Conservation (phyloP, 2,797 vertebrate species). For the Somateria mollissima region DNA sequence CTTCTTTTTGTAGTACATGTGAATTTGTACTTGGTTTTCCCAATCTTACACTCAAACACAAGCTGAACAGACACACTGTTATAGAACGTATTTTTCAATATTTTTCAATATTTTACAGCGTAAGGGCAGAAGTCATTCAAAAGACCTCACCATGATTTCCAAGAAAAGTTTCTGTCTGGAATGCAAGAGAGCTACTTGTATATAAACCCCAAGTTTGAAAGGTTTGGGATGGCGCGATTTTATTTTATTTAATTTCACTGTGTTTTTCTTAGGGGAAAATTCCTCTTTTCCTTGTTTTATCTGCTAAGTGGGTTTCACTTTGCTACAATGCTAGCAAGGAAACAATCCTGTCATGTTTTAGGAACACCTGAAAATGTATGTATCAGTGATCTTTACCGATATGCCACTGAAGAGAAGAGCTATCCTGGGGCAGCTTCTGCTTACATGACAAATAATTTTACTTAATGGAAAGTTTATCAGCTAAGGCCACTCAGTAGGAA, state of each 20-base stretch:
- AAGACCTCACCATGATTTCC: neutral
- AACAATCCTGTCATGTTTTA: neutral
- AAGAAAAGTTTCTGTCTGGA: neutral
- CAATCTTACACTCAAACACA: neutral
- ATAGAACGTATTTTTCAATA: neutral
- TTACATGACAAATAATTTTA: slow-evolving; percentile 27
- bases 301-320: neutral
- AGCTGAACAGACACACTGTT: neutral
- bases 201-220: neutral
- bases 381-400: neutral
- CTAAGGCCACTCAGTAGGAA: neutral
- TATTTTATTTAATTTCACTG: neutral
- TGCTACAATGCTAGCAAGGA: neutral
- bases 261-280: neutral
- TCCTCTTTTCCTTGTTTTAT: neutral
- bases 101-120: neutral
- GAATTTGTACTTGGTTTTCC: neutral
- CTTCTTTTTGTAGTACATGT: neutral
- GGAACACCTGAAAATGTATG: neutral
- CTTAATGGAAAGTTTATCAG: slow-evolving; percentile 47
- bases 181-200: neutral
- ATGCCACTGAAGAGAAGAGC: neutral
- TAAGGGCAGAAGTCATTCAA: neutral
- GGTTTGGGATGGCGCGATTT: neutral
- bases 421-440: neutral